A percentile compares a stretch with the other conserved stretches of the same genome.
These are phyloP conservation scores for Orthosia gothica DNA, from an alignment of 2,888 invertebrate species.

Conservation along the genomic window DNA sequence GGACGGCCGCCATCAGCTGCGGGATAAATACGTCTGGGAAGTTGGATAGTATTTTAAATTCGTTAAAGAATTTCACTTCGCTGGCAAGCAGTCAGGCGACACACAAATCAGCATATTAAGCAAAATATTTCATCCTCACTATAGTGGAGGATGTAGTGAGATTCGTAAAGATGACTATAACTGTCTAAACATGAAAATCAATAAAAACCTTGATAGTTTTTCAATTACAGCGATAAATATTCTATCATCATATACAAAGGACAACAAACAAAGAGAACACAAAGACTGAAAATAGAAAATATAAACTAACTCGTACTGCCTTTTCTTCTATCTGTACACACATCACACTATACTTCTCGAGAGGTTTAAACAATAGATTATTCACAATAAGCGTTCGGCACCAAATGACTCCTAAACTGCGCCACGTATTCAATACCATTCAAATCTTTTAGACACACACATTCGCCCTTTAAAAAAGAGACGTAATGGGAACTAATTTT, in stretches of 20 bases:
- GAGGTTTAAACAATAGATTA: slow-evolving; percentile 65
- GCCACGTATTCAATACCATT: slow-evolving; percentile 42
- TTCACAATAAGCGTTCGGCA: slow-evolving; percentile 56
- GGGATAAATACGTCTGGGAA: slow-evolving; percentile 19
- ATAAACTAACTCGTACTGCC: neutral
- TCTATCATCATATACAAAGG: neutral
- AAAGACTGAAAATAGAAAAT: neutral
- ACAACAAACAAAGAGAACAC: neutral
- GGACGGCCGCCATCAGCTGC: neutral
- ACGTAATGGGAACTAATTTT: slow-evolving; percentile 7
- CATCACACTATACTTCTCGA: slow-evolving; percentile 43
- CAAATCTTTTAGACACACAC: slow-evolving; percentile 46
- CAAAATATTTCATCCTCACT: neutral
- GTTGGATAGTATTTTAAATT: slow-evolving; percentile 30
- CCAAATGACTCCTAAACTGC: slow-evolving; percentile 41
- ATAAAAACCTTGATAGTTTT: neutral
- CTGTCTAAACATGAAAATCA: neutral
- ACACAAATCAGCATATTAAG: slow-evolving; percentile 7
- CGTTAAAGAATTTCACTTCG: neutral
- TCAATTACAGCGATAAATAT: neutral
- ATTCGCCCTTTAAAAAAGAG: slow-evolving; percentile 14
- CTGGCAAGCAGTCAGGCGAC: neutral
- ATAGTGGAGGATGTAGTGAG: neutral
- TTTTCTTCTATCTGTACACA: slow-evolving; percentile 52
- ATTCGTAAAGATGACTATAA: neutral